phyloP scores from a whole-genome alignment of 2,797 vertebrate species.

The Linurgus olivaceus region DNA sequence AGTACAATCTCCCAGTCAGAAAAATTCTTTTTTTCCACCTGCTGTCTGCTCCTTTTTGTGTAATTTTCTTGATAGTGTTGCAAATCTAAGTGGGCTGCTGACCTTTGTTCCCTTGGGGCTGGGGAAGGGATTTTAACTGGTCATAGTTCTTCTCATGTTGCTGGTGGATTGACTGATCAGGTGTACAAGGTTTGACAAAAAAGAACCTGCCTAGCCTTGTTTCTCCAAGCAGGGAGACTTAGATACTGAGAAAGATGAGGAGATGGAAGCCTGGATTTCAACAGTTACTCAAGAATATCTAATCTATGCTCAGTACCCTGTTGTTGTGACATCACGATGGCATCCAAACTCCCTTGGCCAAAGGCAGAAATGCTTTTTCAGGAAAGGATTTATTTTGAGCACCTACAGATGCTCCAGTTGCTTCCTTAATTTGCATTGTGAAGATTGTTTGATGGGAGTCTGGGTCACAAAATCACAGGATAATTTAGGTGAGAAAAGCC shows the following conservation, averaged over 20 bases:
- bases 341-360: accelerated
- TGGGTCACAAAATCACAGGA: neutral
- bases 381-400: neutral
- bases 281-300: neutral
- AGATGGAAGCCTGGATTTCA: neutral
- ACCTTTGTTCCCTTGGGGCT: neutral
- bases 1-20: neutral
- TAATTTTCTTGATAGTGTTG: neutral
- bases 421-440: neutral
- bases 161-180: neutral
- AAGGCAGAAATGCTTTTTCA: neutral
- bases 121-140: neutral
- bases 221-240: neutral
- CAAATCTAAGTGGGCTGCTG: neutral
- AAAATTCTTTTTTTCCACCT: neutral
- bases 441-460: neutral
- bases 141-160: neutral
- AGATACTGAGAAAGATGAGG: neutral
- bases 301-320: neutral
- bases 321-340: accelerated
- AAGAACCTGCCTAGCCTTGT: neutral
- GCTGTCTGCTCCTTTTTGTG: neutral
- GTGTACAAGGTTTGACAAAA: neutral
- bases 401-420: neutral
- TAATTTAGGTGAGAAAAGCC: neutral